Conservation (phyloP, 2,888 invertebrate genomes). For the Lingula anatina region DNA sequence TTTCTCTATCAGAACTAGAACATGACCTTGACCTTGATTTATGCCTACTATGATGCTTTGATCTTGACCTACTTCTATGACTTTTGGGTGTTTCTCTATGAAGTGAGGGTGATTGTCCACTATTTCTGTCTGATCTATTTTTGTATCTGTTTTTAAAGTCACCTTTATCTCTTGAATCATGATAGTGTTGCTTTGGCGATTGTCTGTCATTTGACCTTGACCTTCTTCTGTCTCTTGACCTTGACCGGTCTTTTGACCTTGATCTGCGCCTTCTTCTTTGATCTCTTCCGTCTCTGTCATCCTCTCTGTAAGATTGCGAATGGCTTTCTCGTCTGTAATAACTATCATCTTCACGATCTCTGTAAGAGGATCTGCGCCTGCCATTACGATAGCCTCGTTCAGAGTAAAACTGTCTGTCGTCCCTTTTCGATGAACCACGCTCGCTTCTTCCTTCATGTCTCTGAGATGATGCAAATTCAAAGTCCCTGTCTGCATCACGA, state of each 20-base stretch:
- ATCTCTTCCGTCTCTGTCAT: neutral
- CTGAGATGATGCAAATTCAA: conserved; percentile 6
- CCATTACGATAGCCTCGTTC: neutral
- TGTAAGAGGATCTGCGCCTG: conserved; percentile 3
- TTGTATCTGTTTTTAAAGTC: no score
- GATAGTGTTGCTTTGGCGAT: no score
- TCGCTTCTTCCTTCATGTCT: neutral
- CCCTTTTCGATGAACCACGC: neutral
- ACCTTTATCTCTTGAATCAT: no score
- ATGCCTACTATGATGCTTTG: no score
- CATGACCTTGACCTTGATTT: no score
- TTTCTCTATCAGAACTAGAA: no score
- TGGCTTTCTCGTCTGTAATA: neutral
- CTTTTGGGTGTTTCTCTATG: no score
- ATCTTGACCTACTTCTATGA: conserved; percentile 7
- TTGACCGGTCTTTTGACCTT: conserved; percentile 2
- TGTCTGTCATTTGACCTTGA: neutral
- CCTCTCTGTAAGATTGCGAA: conserved; percentile 6
- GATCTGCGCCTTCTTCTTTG: conserved; percentile 6
- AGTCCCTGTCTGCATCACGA: conserved; percentile 39
- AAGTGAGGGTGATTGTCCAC: conserved; percentile 5
- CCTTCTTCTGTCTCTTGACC: neutral
- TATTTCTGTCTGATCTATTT: neutral
- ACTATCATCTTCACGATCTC: conserved; percentile 1
- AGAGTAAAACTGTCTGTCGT: conserved; percentile 24